Evolutionary conservation across 2,797 vertebrate species (phyloP).

Genomic region (Mastacembelus armatus): DNA sequence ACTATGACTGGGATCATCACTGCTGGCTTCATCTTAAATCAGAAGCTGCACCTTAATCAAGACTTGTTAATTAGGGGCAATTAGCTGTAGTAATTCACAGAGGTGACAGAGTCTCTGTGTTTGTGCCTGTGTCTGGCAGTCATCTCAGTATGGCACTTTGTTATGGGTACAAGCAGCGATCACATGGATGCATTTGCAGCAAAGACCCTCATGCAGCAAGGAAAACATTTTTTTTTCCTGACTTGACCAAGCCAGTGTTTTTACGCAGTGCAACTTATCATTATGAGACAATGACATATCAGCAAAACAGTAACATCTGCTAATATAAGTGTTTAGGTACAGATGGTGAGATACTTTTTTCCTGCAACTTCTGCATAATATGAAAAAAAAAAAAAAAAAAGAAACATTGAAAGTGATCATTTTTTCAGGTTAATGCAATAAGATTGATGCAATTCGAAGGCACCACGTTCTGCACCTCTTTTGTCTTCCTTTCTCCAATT

Average conservation of each 20-base stretch:
- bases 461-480: slow-evolving; percentile 10
- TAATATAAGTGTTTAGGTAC: not conserved
- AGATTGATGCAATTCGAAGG: slow-evolving; percentile 7
- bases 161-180: slow-evolving; percentile 6
- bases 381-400: too few species aligned
- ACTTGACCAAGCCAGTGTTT: not conserved
- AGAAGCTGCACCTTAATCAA: slow-evolving; percentile 79
- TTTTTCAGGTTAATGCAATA: not conserved
- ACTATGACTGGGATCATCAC: slow-evolving; percentile 61
- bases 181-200: slow-evolving; percentile 8
- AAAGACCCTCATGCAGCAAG: not conserved
- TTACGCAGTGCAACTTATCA: not conserved
- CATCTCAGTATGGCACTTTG: slow-evolving; percentile 26
- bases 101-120: slow-evolving; percentile 57
- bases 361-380: not conserved
- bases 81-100: slow-evolving; percentile 75
- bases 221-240: slow-evolving; percentile 5
- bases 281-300: not conserved
- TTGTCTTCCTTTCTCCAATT: slow-evolving; percentile 31
- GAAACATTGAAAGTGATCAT: not conserved
- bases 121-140: slow-evolving; percentile 28
- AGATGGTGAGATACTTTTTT: not conserved
- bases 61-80: slow-evolving; percentile 77
- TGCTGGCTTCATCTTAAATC: slow-evolving; percentile 74
- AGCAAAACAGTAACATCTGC: too few species aligned